phyloP scores from a whole-genome alignment of 1,140 invertebrate species.

The Caenorhabditis remanei region DNA sequence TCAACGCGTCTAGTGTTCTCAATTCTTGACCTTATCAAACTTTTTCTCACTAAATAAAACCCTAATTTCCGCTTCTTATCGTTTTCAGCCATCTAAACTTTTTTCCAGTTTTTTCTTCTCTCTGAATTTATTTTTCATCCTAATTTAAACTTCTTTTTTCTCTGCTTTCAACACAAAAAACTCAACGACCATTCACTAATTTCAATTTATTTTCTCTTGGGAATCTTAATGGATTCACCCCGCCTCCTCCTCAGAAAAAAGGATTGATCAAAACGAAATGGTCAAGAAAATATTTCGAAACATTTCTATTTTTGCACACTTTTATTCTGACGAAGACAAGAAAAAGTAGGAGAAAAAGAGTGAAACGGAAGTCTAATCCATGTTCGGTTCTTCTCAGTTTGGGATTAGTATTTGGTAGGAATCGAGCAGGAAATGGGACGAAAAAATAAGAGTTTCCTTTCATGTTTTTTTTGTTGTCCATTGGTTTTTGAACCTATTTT shows the following conservation, averaged over 20 bases:
- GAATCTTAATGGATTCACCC: slow-evolving; percentile 22
- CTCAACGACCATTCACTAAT: slow-evolving; percentile 11
- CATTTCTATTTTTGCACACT: slow-evolving; percentile 5
- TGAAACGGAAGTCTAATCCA: slow-evolving; percentile 38
- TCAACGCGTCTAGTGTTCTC: background rate
- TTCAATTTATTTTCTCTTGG: slow-evolving; percentile 20
- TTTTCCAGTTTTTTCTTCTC: background rate
- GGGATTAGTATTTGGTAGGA: slow-evolving; percentile 26
- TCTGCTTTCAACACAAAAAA: no score
- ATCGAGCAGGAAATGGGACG: background rate
- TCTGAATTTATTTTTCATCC: background rate
- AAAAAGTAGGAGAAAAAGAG: background rate
- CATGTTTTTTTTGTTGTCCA: background rate
- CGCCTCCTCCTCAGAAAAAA: background rate
- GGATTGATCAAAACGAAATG: background rate
- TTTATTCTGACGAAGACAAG: background rate
- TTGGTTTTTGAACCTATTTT: background rate
- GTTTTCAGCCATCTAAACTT: background rate
- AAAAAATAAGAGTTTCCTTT: background rate
- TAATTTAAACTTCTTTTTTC: background rate
- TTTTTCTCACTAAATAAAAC: slow-evolving; percentile 19
- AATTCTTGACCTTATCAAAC: slow-evolving; percentile 26
- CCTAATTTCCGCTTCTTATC: slow-evolving; percentile 40
- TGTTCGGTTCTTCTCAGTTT: slow-evolving; percentile 35
- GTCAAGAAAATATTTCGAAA: slow-evolving; percentile 25